Base-by-base conservation (phyloP, 1,140 invertebrate genomes). In the Himalopsyche phryganea region DNA sequence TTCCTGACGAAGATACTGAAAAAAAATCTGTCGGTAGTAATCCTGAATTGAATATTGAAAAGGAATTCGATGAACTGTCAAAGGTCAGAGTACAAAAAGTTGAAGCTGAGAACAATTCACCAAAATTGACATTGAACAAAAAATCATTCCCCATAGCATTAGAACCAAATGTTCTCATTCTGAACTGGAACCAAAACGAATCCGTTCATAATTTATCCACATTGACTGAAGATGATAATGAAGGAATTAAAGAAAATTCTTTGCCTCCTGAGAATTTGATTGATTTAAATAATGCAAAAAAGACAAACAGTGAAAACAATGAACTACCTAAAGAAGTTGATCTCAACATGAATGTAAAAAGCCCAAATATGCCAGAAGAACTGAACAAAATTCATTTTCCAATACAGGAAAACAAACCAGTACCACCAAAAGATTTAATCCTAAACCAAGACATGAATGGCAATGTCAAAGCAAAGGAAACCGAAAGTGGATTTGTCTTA, bases 41-140 rank as follows among this genome's bases (percentile, higher is more conserved):
- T 32, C 10, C 42, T 17, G 45, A 55, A 13, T 20, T 6, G 9
- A 28, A 20, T 13, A 20, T 56, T 0, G 75, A 78, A 44, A 67
- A 74, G 50, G 76, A 76, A 63, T 78, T 78, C 28, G 76, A 78
- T 44, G 67, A 66, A 14, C 75, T 78, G 28, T 70, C 70, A 23
- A 15, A 11, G 70, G 76, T 69, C 68, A 74, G 58, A 65, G 75
- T 50, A 49, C 67, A 4, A 70, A 72, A 41, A 52, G n/a, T 17
- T 66, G 65, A 49, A 67, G 63, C 18, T 63, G 53, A 19, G 47
- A 54, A 58, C 60, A 55, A 46, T 62, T 46, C 52, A 67, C 61
- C 63, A 33, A 9, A 11, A 33, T 45, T 59, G 9, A 13, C 46
- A 17, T 32, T 64, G 10, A 53, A 28, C 32, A 64, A 64, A 42